Conservation (phyloP, 2,888 invertebrate genomes). For the Agrochola macilenta region DNA sequence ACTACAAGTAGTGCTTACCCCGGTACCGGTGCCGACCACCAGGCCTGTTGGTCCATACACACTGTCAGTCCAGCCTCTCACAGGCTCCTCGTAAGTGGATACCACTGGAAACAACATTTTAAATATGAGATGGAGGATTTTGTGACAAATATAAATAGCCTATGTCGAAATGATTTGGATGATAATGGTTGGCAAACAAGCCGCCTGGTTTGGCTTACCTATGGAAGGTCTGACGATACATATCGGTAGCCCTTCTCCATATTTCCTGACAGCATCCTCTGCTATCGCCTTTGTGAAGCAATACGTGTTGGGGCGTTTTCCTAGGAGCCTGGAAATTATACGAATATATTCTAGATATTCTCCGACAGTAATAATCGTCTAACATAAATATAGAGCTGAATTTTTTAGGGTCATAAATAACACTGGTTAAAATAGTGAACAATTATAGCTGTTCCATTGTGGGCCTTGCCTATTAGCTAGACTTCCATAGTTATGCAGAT, state of each 20-base stretch:
- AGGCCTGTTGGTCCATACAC: conserved; percentile 96
- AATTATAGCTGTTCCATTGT: not conserved
- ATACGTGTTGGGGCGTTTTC: conserved; percentile 96
- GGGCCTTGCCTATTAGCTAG: too few species aligned
- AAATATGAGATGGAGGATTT: not conserved
- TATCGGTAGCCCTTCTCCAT: conserved; percentile 93
- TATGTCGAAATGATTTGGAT: not conserved
- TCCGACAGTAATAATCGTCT: too few species aligned
- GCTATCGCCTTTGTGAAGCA: conserved; percentile 97
- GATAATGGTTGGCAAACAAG: not conserved
- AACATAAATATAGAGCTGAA: not conserved
- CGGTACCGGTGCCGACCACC: conserved; percentile 94
- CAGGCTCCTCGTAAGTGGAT: conserved; percentile 93
- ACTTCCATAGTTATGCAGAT: not conserved
- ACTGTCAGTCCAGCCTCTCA: conserved; percentile 97
- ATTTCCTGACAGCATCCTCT: conserved; percentile 93
- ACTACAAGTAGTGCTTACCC: conserved; percentile 80
- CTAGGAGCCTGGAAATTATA: conserved; percentile 90
- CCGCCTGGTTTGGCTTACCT: conserved; percentile 83
- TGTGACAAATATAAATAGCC: not conserved
- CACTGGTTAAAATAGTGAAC: not conserved
- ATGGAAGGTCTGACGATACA: conserved; percentile 96
- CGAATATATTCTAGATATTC: not conserved
- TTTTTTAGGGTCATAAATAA: not conserved
- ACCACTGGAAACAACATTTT: conserved; percentile 83